Percentiles rank a stretch among this genome's conserved stretches.
Conservation (phyloP, 2,888 invertebrate species). For the Aporophyla lueneburgensis region DNA sequence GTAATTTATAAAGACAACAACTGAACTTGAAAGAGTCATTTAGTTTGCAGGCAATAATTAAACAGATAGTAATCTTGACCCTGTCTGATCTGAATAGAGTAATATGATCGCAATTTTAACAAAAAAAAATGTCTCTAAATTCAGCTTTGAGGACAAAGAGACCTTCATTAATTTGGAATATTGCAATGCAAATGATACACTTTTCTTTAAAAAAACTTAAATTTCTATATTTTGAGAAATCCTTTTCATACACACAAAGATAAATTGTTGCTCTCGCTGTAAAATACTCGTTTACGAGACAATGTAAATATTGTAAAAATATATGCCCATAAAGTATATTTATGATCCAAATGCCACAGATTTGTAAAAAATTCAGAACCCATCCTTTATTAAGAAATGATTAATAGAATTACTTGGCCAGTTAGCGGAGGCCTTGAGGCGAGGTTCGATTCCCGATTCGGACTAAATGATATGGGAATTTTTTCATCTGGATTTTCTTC, state of each 20-base stretch:
- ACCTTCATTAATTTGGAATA: background rate
- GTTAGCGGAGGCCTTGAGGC: too few relatives aligned
- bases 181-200: constrained; percentile 26
- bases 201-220: background rate
- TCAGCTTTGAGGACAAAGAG: background rate
- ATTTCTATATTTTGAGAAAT: constrained; percentile 18
- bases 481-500: too few relatives aligned
- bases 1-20: background rate
- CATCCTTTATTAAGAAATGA: background rate
- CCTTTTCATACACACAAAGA: constrained; percentile 23
- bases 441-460: too few relatives aligned
- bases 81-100: background rate
- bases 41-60: constrained; percentile 2
- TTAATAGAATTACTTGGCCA: background rate
- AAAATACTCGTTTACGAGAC: constrained; percentile 43
- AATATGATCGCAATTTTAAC: background rate
- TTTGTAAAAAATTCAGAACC: background rate
- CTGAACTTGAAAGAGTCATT: constrained; percentile 9
- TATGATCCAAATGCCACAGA: constrained; percentile 63
- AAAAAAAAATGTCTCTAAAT: background rate
- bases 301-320: constrained; percentile 66
- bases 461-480: too few relatives aligned
- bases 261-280: constrained; percentile 27
- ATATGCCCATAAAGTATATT: constrained; percentile 49
- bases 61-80: constrained; percentile 17